Evolutionary conservation across 2,113 vertebrate species (phyloP), one percentile per base, ranked within the genome.

Genomic region (Lasiurus borealis): DNA sequence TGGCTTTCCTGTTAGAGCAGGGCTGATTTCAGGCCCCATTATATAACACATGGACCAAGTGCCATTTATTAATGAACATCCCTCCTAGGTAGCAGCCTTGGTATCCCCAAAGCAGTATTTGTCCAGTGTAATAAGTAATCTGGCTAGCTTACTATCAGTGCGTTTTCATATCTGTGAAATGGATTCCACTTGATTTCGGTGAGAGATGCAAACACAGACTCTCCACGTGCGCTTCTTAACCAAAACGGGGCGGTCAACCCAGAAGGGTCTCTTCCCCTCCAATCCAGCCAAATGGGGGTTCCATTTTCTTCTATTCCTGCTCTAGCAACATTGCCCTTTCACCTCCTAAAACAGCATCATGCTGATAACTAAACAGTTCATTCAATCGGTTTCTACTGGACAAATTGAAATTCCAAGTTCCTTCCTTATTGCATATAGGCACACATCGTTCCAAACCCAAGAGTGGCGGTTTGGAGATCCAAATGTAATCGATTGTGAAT

Each of bases 401-500:
- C 84, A 83, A 83, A 66, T 34, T 64, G 84, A 95, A 90, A 75
- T 31, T 84, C 54, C 40, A 57, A 52, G 66, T 44, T 69, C 59
- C 8, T 85, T 86, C 75, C 77, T 52, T 44, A 69, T 48, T 89
- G 69, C 46, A n/a, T 76, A 54, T 23, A 88, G 21, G n/a, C n/a
- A 75, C 36, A 72, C 34, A 16, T 86, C 88, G 44, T 94, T 89
- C 57, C 75, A 91, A 92, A 88, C 31, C 27, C 75, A 82, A 81
- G 36, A 76, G 59, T 57, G 66, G 76, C 44, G 40, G 23, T 90
- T 77, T 81, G 62, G 76, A 89, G 54, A 88, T 19, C 87, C 48
- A 93, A 78, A 73, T 72, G 29, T 64, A 96, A 95, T 91, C 59
- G 66, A 93, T 86, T 93, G 52, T 95, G 93, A 93, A 81, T 78